Evolutionary conservation across 2,888 invertebrate genomes (phyloP).

Genomic region (Tetheella fluctuosa): DNA sequence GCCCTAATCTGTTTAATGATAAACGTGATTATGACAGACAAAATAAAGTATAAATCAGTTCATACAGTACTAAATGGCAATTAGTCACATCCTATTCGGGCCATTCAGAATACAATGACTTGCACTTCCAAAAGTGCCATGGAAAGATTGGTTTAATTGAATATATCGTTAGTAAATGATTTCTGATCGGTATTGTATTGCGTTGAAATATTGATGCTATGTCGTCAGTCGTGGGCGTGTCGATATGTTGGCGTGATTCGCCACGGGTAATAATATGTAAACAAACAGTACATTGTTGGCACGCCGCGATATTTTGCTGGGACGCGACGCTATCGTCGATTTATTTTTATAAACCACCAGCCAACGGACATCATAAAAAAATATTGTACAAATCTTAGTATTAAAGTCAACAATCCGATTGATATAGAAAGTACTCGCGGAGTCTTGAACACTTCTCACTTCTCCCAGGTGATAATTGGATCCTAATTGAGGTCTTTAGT

Average conservation of each 20-base stretch:
- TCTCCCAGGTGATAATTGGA: not conserved
- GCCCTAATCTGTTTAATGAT: not conserved
- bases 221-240: not conserved
- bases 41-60: not conserved
- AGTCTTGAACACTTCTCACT: not conserved
- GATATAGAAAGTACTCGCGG: not conserved
- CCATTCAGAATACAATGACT: not conserved
- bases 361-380: too few species aligned
- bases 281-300: not conserved
- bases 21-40: not conserved
- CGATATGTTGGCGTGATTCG: not conserved
- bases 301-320: not conserved
- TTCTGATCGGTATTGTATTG: not conserved
- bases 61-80: not conserved
- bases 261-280: not conserved
- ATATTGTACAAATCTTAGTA: not conserved
- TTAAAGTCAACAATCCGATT: not conserved
- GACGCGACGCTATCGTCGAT: not conserved
- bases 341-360: constrained; percentile 3
- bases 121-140: not conserved
- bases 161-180: not conserved
- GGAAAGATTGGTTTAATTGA: not conserved
- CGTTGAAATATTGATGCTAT: not conserved
- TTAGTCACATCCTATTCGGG: not conserved
- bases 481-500: not conserved